Conservation (phyloP, 92 coral and sea anemone genomes). For the Plumapathes pennacea region DNA sequence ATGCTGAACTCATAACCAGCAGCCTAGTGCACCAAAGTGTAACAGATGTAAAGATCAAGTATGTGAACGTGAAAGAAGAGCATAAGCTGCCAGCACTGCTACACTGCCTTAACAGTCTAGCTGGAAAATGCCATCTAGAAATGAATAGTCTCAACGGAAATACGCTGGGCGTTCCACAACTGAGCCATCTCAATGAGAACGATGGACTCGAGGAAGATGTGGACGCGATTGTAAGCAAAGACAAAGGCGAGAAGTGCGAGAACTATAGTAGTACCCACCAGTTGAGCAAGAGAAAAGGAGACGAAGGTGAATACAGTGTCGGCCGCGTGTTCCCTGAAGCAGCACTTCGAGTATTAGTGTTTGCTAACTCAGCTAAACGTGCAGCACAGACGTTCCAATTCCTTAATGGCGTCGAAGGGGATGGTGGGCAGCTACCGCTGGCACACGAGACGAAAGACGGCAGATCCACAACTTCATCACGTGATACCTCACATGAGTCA, state of each 20-base stretch:
- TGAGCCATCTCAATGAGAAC: background rate
- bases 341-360: constrained; percentile 71
- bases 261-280: background rate
- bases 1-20: constrained; percentile 51
- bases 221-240: background rate
- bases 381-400: constrained; percentile 62
- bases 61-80: constrained; percentile 57
- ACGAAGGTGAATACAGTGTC: background rate
- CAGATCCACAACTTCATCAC: background rate
- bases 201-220: background rate
- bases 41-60: constrained; percentile 56
- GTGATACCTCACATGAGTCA: too few relatives aligned
- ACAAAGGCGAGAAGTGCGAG: background rate
- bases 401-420: constrained; percentile 46
- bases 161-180: background rate
- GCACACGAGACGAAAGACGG: constrained; percentile 12
- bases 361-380: constrained; percentile 66
- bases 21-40: constrained; percentile 69
- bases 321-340: background rate
- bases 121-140: constrained; percentile 6
- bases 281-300: too few relatives aligned
- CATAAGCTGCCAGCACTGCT: constrained; percentile 61
- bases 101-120: constrained; percentile 44
- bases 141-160: background rate
- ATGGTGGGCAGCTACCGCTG: background rate